Base-by-base conservation (phyloP, 2,113 vertebrate species). In the Microcebus ravelobensis region DNA sequence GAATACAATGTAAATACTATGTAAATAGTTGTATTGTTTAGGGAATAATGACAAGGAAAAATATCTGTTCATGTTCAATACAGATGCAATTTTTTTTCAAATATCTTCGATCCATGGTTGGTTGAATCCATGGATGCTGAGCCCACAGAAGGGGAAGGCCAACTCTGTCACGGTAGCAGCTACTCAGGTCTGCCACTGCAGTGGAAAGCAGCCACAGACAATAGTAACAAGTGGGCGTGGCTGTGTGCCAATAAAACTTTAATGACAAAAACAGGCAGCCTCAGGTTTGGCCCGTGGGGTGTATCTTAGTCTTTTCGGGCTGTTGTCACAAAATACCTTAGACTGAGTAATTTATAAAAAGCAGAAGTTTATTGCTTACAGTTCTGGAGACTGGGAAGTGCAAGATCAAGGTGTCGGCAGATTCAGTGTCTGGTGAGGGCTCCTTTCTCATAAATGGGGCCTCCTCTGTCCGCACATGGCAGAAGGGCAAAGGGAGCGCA, bases 161-260 rank as follows among this genome's bases (percentile, higher is more conserved):
- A 73, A 4, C 6, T 34, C 27, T 34, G 39, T 11, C n/a, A 8
- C 17, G 67, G 23, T 63, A 52, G n/a, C 36, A 25, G 6, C 67
- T 36, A 6, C 14, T 74, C 11, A 20, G 50, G 12, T 27, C 57
- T 36, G 18, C 31, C n/a, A 2, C 17, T 42, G 5, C 23, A 23
- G 11, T 63, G 18, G 36, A 67, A 89, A 92, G 42, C n/a, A 18
- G 80, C 11, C 57, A 52, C 12, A 45, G 57, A 63, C 12, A n/a
- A 48, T 3, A n/a, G 68, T 76, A 25, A 42, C 52, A 21, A 80
- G 63, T 25, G 21, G n/a, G 23, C 1, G 0, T 67, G 79, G 50
- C 29, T 52, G 0, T 80, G 65, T 52, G 23, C 92, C 81, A 79
- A 65, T 94, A 96, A 94, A 95, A 94, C 79, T 94, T 86, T 74